These are phyloP conservation scores for Mobula hypostoma DNA, from an alignment of 2,113 vertebrate genomes.

Conservation along the genomic window DNA sequence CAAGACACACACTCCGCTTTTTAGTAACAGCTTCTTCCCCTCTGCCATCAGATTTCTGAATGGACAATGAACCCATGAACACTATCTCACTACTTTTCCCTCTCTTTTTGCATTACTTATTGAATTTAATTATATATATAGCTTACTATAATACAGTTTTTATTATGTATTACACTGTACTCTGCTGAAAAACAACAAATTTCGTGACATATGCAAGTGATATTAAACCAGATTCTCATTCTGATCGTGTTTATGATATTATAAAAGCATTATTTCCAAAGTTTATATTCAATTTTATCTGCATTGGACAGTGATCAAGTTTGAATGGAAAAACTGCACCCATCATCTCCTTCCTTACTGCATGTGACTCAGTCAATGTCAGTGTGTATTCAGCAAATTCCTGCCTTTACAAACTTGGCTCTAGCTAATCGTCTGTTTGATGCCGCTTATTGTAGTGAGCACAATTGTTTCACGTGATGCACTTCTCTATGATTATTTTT, in stretches of 20 bases:
- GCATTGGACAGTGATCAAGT: conserved; percentile 40
- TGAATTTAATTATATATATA: no score
- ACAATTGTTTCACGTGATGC: conserved; percentile 26
- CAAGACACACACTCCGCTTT: no score
- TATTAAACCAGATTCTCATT: no score
- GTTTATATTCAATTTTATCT: not conserved
- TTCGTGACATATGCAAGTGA: no score
- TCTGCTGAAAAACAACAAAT: no score
- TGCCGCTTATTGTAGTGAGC: conserved; percentile 16
- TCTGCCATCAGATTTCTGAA: no score
- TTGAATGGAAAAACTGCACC: conserved; percentile 55
- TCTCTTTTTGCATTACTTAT: no score
- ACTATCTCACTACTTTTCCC: no score
- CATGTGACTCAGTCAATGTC: conserved; percentile 47
- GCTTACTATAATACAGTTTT: no score
- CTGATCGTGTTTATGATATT: not conserved
- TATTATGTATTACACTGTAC: no score
- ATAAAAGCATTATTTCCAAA: not conserved
- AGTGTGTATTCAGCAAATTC: conserved; percentile 66
- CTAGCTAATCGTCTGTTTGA: conserved; percentile 51
- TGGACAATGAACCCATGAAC: no score
- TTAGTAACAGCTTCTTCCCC: no score
- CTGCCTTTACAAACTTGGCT: conserved; percentile 51
- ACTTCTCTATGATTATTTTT: conserved; percentile 6
- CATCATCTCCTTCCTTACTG: conserved; percentile 56